Conservation (phyloP, 64 coral and sea anemone genomes). For the Orbicella faveolata region DNA sequence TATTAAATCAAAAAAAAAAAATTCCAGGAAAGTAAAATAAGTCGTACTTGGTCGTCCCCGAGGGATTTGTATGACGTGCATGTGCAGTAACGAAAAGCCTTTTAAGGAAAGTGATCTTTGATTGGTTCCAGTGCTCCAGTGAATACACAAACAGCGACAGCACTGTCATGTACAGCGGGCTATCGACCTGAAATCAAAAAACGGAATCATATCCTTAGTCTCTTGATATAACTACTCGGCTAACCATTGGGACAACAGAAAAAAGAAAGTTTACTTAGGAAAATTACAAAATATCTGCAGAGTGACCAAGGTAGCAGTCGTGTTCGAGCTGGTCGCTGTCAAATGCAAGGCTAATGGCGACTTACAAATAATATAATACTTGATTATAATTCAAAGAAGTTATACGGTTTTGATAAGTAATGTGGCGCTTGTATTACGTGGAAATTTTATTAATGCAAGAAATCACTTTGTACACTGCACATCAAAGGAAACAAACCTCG, state of each 20-base stretch:
- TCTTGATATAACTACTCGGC: not conserved
- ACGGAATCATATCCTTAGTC: not conserved
- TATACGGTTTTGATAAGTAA: no score
- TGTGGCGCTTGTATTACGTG: no score
- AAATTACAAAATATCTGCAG: no score
- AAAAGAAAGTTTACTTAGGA: no score
- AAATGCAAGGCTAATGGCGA: no score
- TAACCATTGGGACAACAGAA: not conserved
- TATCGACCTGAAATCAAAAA: conserved; percentile 70
- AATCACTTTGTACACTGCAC: no score
- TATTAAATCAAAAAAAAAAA: not conserved
- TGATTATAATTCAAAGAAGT: no score
- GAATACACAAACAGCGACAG: conserved; percentile 96
- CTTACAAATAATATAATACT: no score
- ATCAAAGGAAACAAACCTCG: conserved; percentile 51
- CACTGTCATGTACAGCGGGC: conserved; percentile 75
- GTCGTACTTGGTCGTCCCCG: conserved; percentile 57
- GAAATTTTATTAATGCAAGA: no score
- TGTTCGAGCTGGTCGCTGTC: no score
- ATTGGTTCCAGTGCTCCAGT: conserved; percentile 84
- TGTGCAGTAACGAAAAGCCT: conserved; percentile 81
- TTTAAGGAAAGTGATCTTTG: conserved; percentile 69
- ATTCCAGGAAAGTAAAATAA: no score
- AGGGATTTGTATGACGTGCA: conserved; percentile 55
- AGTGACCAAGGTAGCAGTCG: no score